These are phyloP conservation scores for Melanotaenia pygmaea DNA, from an alignment of 2,797 vertebrate genomes.

Conservation along the genomic window DNA sequence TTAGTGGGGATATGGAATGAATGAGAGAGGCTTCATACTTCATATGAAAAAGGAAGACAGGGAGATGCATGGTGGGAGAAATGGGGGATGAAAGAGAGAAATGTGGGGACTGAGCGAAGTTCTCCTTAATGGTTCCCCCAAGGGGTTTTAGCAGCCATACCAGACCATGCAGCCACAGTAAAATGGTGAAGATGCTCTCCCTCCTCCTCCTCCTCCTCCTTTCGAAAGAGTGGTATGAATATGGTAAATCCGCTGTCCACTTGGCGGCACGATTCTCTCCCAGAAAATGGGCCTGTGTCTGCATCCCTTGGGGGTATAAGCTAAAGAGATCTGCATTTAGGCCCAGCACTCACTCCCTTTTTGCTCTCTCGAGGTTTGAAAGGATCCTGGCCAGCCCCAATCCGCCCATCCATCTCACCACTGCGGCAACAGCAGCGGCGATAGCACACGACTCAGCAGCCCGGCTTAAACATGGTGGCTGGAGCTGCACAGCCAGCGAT, in stretches of 20 bases:
- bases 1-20: slow-evolving; percentile 70
- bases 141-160: slow-evolving; percentile 66
- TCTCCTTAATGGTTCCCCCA: slow-evolving; percentile 78
- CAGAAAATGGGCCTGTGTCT: slow-evolving; percentile 76
- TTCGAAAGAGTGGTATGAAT: slow-evolving; percentile 79
- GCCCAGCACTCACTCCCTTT: slow-evolving; percentile 69
- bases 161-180: slow-evolving; percentile 60
- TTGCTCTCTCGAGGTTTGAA: slow-evolving; percentile 71
- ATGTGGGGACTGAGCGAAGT: slow-evolving; percentile 64
- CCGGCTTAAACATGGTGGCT: slow-evolving; percentile 67
- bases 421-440: slow-evolving; percentile 45
- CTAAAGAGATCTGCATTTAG: slow-evolving; percentile 80
- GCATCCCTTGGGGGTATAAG: slow-evolving; percentile 72
- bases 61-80: slow-evolving; percentile 39
- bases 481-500: slow-evolving; percentile 53
- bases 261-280: slow-evolving; percentile 80
- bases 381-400: slow-evolving; percentile 53
- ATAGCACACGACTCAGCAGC: slow-evolving; percentile 56
- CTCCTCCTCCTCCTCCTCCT: slow-evolving; percentile 44
- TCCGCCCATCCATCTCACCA: slow-evolving; percentile 66
- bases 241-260: slow-evolving; percentile 82
- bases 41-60: slow-evolving; percentile 60
- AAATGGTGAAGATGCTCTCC: slow-evolving; percentile 74
- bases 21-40: slow-evolving; percentile 68
- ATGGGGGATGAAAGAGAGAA: slow-evolving; percentile 53